Percentiles rank a stretch among this genome's conserved stretches.
Conservation (phyloP, 2,797 vertebrate genomes). For the Melanotaenia pygmaea region DNA sequence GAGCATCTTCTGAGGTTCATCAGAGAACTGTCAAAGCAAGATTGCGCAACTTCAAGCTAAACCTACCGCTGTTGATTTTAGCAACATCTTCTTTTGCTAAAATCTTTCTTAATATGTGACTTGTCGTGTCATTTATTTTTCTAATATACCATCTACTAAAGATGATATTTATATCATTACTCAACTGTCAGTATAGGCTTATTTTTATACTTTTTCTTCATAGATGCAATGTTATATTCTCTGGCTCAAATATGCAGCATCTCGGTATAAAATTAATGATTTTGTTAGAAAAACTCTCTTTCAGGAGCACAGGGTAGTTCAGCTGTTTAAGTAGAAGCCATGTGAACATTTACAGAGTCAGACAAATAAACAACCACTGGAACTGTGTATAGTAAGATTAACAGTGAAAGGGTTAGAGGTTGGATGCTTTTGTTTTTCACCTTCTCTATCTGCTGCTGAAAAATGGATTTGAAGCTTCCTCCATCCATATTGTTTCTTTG, state of each 20-base stretch:
- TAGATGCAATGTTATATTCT: not conserved
- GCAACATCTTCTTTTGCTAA: constrained; percentile 10
- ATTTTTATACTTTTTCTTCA: not conserved
- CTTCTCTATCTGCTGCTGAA: constrained; percentile 37
- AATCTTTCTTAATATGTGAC: constrained; percentile 1
- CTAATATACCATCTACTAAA: not conserved
- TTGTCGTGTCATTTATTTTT: constrained; percentile 23
- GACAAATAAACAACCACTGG: not conserved
- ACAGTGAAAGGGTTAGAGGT: constrained; percentile 30
- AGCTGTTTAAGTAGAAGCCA: not conserved
- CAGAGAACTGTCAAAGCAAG: constrained; percentile 15
- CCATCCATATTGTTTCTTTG: constrained; percentile 39
- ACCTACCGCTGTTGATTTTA: not conserved
- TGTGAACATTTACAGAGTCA: not conserved
- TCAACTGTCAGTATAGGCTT: not conserved
- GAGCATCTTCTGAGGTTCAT: constrained; percentile 13
- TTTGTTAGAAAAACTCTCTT: not conserved
- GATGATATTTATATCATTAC: not conserved
- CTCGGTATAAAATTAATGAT: not conserved
- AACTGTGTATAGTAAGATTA: constrained; percentile 5
- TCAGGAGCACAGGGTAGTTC: not conserved
- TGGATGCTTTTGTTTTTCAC: constrained; percentile 33
- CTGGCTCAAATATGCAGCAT: not conserved
- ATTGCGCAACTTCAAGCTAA: not conserved
- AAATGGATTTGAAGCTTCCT: constrained; percentile 59